Evolutionary conservation across 1,140 invertebrate species (phyloP).

Genomic region (Diploscapter pachys): DNA sequence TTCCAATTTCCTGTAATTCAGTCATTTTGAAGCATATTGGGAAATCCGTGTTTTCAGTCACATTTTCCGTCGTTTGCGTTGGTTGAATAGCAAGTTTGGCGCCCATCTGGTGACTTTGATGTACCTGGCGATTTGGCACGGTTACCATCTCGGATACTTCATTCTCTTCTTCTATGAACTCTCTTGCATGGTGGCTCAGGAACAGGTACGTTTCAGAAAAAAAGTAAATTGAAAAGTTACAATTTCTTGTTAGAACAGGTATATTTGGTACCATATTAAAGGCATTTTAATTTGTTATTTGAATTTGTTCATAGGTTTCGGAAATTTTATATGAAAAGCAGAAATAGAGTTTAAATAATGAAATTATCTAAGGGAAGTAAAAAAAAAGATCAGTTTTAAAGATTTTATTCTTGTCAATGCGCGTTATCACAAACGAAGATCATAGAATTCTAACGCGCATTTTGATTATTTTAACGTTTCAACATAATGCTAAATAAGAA

Average conservation of each 20-base stretch:
- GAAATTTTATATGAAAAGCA: not conserved
- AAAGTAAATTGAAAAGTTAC: too few species aligned
- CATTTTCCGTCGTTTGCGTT: constrained; percentile 62
- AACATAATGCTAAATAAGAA: too few species aligned
- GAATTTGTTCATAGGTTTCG: not conserved
- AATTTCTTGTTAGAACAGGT: not conserved
- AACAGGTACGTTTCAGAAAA: constrained; percentile 39
- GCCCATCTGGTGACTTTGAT: constrained; percentile 61
- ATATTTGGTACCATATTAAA: constrained; percentile 16
- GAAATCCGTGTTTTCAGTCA: constrained; percentile 58
- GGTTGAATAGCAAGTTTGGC: constrained; percentile 61
- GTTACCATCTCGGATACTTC: constrained; percentile 63
- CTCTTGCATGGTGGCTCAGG: constrained; percentile 49
- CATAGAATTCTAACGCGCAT: too few species aligned
- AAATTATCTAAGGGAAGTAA: too few species aligned
- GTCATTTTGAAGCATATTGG: too few species aligned
- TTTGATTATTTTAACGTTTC: too few species aligned
- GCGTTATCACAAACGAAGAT: too few species aligned
- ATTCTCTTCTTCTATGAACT: constrained; percentile 63
- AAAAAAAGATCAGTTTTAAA: too few species aligned
- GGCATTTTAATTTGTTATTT: not conserved
- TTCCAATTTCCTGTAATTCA: too few species aligned
- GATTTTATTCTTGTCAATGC: too few species aligned
- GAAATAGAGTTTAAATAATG: too few species aligned
- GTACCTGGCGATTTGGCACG: constrained; percentile 64